Evolutionary conservation across 2,797 vertebrate species (phyloP).

Genomic region (Hoplostethus atlanticus): DNA sequence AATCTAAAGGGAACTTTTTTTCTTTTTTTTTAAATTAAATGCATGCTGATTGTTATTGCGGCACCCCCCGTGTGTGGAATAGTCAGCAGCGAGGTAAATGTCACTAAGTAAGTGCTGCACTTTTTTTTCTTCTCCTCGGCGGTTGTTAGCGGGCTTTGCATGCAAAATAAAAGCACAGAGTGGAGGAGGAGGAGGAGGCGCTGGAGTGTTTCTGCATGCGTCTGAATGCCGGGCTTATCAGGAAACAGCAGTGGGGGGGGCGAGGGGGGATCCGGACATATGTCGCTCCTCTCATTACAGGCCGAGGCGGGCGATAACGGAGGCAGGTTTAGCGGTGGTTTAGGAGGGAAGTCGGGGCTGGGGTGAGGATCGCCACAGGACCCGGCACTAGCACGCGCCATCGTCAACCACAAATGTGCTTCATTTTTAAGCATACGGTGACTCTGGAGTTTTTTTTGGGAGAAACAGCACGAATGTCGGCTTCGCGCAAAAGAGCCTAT

Average conservation of each 20-base stretch:
- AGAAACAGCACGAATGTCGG: conserved; percentile 50
- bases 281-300: conserved; percentile 74
- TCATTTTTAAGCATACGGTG: conserved; percentile 50
- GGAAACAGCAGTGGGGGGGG: conserved; percentile 66
- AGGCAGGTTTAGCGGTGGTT: conserved; percentile 49
- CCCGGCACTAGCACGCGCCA: conserved; percentile 19
- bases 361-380: conserved; percentile 46
- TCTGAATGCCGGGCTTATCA: conserved; percentile 62
- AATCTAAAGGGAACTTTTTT: conserved; percentile 63
- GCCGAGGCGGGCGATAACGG: conserved; percentile 57
- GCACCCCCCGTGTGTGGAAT: conserved; percentile 44
- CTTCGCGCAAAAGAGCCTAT: conserved; percentile 52
- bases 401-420: conserved; percentile 15
- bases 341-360: conserved; percentile 26
- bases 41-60: conserved; percentile 77
- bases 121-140: conserved; percentile 46
- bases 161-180: conserved; percentile 58
- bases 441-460: conserved; percentile 29
- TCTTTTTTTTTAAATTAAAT: conserved; percentile 73
- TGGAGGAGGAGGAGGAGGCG: conserved; percentile 28
- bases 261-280: conserved; percentile 56
- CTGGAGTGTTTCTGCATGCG: conserved; percentile 34
- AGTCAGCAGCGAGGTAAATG: conserved; percentile 73
- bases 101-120: conserved; percentile 74
- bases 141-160: conserved; percentile 58